These are phyloP conservation scores for Asbolus verrucosus DNA, from an alignment of 1,140 invertebrate genomes.

Conservation along the genomic window DNA sequence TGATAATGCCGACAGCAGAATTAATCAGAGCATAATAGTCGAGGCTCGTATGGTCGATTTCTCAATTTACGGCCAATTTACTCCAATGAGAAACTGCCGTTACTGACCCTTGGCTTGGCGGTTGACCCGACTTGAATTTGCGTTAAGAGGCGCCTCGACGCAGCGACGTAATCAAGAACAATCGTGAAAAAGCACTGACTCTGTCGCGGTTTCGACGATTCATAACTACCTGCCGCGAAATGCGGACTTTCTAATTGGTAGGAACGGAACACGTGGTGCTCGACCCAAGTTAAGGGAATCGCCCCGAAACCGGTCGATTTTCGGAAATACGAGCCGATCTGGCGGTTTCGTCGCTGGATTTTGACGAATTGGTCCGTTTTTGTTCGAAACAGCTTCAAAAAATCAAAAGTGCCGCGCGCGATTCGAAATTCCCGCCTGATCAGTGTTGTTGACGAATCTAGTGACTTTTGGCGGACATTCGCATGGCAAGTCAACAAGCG, in stretches of 20 bases:
- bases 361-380: no score
- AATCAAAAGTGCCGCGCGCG: no score
- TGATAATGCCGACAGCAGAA: constrained; percentile 6
- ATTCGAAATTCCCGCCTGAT: not conserved
- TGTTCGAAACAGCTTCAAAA: no score
- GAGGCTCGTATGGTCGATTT: constrained; percentile 11
- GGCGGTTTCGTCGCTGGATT: no score
- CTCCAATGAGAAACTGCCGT: constrained; percentile 24
- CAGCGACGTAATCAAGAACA: no score
- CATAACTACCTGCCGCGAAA: constrained; percentile 45
- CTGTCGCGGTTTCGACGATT: constrained; percentile 30
- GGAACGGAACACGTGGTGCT: constrained; percentile 38
- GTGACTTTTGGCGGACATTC: constrained; percentile 27
- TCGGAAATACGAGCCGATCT: no score
- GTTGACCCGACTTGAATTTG: constrained; percentile 11
- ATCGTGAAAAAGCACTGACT: constrained; percentile 44
- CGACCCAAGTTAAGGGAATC: not conserved
- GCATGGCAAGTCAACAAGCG: constrained; percentile 1
- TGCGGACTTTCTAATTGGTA: constrained; percentile 46
- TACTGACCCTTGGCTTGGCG: constrained; percentile 33
- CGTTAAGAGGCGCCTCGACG: constrained; percentile 6
- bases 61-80: constrained; percentile 30
- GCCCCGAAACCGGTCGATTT: no score
- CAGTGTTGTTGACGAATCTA: constrained; percentile 11
- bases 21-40: constrained; percentile 38